Evolutionary conservation across 2,797 vertebrate species (phyloP).

Genomic region (Geotria australis): DNA sequence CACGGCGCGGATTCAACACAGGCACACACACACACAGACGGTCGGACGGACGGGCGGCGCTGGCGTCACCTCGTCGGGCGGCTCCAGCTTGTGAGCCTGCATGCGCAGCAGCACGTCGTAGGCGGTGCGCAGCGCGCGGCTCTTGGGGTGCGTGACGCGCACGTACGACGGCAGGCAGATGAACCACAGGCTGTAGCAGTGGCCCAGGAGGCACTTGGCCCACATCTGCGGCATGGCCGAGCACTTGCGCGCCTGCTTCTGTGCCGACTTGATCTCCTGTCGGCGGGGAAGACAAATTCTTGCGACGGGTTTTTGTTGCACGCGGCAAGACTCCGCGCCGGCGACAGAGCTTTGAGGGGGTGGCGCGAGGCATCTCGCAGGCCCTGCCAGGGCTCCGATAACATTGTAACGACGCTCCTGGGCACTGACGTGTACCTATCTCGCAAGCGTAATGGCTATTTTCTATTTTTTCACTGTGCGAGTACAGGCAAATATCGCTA

Average conservation of each 20-base stretch:
- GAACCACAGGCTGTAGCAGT: slow-evolving; percentile 84
- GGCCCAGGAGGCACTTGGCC: slow-evolving; percentile 61
- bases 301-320: background rate
- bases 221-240: slow-evolving; percentile 45
- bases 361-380: background rate
- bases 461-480: too few species aligned
- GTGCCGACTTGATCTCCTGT: slow-evolving; percentile 68
- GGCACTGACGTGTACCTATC: background rate
- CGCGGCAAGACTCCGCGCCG: rapidly evolving
- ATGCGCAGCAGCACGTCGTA: slow-evolving; percentile 65
- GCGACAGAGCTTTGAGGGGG: rapidly evolving
- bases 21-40: too few species aligned
- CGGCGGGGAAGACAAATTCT: too few species aligned
- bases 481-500: too few species aligned
- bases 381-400: background rate
- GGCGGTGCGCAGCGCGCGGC: slow-evolving; percentile 36
- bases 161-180: slow-evolving; percentile 61
- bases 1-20: too few species aligned
- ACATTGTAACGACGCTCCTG: too few species aligned
- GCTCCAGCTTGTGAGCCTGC: slow-evolving; percentile 55
- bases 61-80: slow-evolving; percentile 47
- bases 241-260: slow-evolving; percentile 54
- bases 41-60: too few species aligned
- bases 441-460: background rate
- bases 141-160: slow-evolving; percentile 26